phyloP scores from a whole-genome alignment of 2,888 invertebrate genomes.

The Drosophila siamana region DNA sequence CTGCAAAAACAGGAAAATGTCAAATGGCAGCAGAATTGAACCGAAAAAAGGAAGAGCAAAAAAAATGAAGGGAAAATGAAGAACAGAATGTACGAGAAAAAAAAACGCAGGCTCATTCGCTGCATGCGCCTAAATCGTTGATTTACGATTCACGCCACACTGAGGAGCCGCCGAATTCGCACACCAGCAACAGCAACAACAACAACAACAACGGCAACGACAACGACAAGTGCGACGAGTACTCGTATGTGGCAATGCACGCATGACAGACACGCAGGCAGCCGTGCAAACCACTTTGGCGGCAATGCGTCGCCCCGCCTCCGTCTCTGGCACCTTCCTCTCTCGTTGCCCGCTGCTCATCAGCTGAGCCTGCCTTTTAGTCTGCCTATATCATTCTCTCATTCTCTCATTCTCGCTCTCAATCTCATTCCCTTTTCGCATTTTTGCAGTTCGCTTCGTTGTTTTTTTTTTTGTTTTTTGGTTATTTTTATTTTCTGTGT shows the following conservation, averaged over 20 bases:
- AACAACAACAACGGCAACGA: constrained; percentile 16
- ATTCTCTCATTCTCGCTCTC: constrained; percentile 7
- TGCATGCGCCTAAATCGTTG: constrained; percentile 81
- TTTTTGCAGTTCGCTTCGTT: constrained; percentile 31
- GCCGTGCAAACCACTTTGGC: constrained; percentile 79
- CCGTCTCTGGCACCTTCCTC: not conserved
- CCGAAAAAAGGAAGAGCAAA: constrained; percentile 24
- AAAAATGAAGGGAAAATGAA: constrained; percentile 20
- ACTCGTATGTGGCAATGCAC: constrained; percentile 62
- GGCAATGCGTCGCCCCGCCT: constrained; percentile 61
- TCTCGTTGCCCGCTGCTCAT: not conserved
- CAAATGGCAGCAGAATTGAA: constrained; percentile 56
- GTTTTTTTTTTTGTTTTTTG: constrained; percentile 27
- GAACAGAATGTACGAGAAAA: constrained; percentile 30
- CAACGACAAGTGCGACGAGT: constrained; percentile 53
- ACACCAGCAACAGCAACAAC: constrained; percentile 18
- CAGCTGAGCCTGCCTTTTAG: constrained; percentile 28
- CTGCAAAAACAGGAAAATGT: constrained; percentile 53
- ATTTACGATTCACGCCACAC: constrained; percentile 82
- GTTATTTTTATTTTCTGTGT: constrained; percentile 39
- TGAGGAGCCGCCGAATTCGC: constrained; percentile 70
- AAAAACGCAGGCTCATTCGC: constrained; percentile 46
- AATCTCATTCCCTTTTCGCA: constrained; percentile 30
- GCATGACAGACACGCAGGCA: constrained; percentile 79
- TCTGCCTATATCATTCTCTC: constrained; percentile 22